A percentile compares a stretch with the other conserved stretches of the same genome.
These are phyloP conservation scores for Pedionomus torquatus DNA, from an alignment of 2,113 vertebrate species.

Conservation along the genomic window DNA sequence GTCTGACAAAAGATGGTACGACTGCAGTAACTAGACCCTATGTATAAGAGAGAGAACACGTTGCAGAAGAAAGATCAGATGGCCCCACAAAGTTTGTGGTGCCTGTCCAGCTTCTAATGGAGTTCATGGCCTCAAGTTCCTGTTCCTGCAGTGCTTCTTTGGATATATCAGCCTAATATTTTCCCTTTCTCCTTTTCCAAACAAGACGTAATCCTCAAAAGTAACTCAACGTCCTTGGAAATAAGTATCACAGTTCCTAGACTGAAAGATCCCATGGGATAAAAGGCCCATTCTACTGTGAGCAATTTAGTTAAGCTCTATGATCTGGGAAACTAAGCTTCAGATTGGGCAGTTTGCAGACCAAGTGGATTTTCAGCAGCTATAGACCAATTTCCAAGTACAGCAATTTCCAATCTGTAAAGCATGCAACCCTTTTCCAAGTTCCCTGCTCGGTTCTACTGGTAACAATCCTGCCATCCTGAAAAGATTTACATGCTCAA, in stretches of 20 bases:
- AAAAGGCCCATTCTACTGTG: background rate
- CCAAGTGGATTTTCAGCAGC: constrained; percentile 24
- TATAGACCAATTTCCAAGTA: background rate
- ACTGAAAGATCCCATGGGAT: constrained; percentile 25
- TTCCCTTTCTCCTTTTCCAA: constrained; percentile 40
- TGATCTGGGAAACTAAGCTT: background rate
- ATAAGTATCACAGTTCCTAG: constrained; percentile 37
- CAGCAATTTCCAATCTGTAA: background rate
- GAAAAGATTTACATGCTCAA: background rate
- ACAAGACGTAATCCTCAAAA: constrained; percentile 25
- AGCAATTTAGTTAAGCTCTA: background rate
- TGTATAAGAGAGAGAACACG: background rate
- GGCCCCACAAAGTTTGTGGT: background rate
- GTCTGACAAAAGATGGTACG: background rate
- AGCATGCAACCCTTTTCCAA: background rate
- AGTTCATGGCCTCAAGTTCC: background rate
- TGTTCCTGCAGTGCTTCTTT: background rate
- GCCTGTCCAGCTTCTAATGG: background rate
- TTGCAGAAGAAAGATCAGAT: background rate
- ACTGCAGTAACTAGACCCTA: background rate
- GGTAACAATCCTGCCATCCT: background rate
- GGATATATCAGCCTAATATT: constrained; percentile 19
- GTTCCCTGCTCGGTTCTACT: background rate
- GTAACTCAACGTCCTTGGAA: constrained; percentile 34
- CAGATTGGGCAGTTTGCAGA: background rate